A percentile compares a stretch with the other conserved stretches of the same genome.
phyloP scores from a whole-genome alignment of 1,140 invertebrate genomes.

The Harlomillsia oculata region DNA sequence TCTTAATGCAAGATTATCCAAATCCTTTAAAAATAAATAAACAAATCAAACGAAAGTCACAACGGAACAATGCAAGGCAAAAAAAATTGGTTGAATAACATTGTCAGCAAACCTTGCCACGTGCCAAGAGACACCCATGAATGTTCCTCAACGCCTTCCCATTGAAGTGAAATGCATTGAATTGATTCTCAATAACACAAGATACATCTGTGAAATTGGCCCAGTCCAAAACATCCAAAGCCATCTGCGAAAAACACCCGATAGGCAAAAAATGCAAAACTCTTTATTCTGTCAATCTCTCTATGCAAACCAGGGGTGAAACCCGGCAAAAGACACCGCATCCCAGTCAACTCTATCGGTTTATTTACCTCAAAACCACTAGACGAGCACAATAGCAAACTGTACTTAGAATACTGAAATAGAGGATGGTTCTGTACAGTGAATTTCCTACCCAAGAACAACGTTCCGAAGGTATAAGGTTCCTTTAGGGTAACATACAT shows the following conservation, averaged over 20 bases:
- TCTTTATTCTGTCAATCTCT: no score
- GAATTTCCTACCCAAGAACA: no score
- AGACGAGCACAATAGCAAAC: no score
- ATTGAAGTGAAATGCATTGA: slow-evolving; percentile 28
- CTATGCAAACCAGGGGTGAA: no score
- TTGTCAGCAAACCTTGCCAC: slow-evolving; percentile 30
- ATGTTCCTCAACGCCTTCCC: slow-evolving; percentile 29
- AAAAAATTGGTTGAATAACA: background rate
- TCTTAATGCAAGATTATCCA: slow-evolving; percentile 28
- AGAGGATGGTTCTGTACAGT: no score
- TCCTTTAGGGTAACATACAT: no score
- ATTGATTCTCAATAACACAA: slow-evolving; percentile 31
- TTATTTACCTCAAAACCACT: no score
- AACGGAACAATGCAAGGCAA: background rate
- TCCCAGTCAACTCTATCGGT: no score
- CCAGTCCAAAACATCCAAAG: slow-evolving; percentile 85
- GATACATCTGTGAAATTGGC: slow-evolving; percentile 45
- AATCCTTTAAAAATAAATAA: slow-evolving; percentile 20
- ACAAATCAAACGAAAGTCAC: background rate
- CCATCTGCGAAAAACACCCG: slow-evolving; percentile 54
- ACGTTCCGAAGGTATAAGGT: no score
- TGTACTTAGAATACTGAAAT: no score
- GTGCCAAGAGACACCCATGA: slow-evolving; percentile 32
- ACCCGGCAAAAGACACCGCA: no score
- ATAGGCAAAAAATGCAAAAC: no score